phyloP scores from a whole-genome alignment of 1,140 invertebrate genomes.

The Olivierus martensii region DNA sequence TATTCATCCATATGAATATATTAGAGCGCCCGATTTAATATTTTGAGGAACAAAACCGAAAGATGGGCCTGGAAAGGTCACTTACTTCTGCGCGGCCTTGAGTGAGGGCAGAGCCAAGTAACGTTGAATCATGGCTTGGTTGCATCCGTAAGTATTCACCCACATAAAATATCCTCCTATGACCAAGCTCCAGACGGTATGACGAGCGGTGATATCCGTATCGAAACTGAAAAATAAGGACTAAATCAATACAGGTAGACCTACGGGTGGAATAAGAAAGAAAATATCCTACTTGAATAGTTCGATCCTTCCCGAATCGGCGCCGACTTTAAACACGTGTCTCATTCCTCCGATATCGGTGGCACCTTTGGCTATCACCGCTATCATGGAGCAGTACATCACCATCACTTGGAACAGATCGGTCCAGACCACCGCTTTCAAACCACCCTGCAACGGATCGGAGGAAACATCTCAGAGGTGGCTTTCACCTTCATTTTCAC shows the following conservation, averaged over 20 bases:
- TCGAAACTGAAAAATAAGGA: constrained; percentile 27
- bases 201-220: constrained; percentile 33
- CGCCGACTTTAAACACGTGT: constrained; percentile 48
- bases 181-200: constrained; percentile 35
- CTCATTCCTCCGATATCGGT: constrained; percentile 50
- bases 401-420: constrained; percentile 75
- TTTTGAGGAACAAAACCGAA: too few species aligned
- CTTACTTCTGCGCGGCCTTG: constrained; percentile 41
- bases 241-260: too few species aligned
- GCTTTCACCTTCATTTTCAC: too few species aligned
- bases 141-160: constrained; percentile 62
- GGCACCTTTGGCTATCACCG: constrained; percentile 56
- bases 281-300: constrained; percentile 66
- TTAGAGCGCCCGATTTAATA: too few species aligned
- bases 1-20: too few species aligned
- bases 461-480: too few species aligned
- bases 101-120: constrained; percentile 59
- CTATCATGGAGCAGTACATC: constrained; percentile 66
- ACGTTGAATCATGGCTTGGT: constrained; percentile 71
- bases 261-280: not conserved
- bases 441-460: constrained; percentile 67
- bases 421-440: constrained; percentile 87
- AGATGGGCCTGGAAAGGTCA: too few species aligned
- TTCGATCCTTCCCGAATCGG: constrained; percentile 49
- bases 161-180: constrained; percentile 42